Evolutionary conservation across 2,888 invertebrate genomes (phyloP), one percentile per base, ranked within the genome.

Genomic region (Cerastis rubricosa): DNA sequence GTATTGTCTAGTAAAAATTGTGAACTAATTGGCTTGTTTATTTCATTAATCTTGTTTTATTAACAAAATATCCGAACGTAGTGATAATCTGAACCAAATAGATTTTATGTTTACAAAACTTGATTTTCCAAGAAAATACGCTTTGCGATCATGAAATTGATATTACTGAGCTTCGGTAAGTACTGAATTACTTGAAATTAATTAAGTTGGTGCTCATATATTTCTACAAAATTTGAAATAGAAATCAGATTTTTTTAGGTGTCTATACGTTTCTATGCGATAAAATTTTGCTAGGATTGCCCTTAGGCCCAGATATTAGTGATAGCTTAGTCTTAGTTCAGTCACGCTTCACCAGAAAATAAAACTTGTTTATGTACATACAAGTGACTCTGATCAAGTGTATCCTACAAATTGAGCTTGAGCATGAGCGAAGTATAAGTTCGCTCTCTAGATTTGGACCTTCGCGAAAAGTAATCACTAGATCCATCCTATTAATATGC

Each of bases 1-100:
- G 76, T 65, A 51, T 70, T 87, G 76, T 81, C 12, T 78, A 81
- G 64, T 87, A 81, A 85, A 78, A 71, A 71, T 7, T 29, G 0
- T 40, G 17, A 73, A 63, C 6, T 3, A 14, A 54, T 47, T 49
- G 57, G 8, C 43, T 65, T 73, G 45, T 74, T 76, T 76, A 9
- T 68, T 85, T 80, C 19, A 40, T 35, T n/a, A 49, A 29, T 22
- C 11, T 25, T 61, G 14, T 9, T 9, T 19, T 17, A 51, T 43
- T 1, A 40, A n/a, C 47, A 54, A 22, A 65, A 45, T 74, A 65
- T 81, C 64, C 71, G 72, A 72, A 84, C 71, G 65, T 35, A 0
- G 7, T 63, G 0, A 40, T 6, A 35, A 9, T 63, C 83, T 63
- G 57, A 72, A 54, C 84, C 84, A 25, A 72, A 63, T 84, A 83